Evolutionary conservation across 2,113 vertebrate species (phyloP), one percentile per base, ranked within the genome.

Genomic region (Caranx ignobilis): DNA sequence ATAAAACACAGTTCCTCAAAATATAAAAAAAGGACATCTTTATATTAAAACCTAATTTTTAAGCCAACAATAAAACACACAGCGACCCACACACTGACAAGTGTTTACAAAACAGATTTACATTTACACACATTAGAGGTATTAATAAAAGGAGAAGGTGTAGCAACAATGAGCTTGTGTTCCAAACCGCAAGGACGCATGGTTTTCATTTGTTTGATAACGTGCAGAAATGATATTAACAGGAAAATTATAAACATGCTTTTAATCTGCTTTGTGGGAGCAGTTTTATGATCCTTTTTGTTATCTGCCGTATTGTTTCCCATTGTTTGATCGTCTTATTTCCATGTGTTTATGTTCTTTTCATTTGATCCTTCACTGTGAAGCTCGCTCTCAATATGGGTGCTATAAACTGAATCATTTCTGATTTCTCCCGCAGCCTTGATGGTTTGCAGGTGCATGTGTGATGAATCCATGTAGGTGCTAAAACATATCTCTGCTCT

Each of bases 391-490:
- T 47, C 11, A 11, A 65, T 80, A 41, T n/a, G 48, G 7, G 19
- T 35, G 67, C 21, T 6, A 48, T 82, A 75, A 75, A 68, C 6
- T 48, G 59, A 71, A 72, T 73, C 9, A 39, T 71, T 56, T 67
- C 61, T 88, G 64, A 85, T 75, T 37, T 35, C 5, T 37, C 60
- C 57, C 47, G 66, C 72, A 83, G 43, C 31, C 59, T 7, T 74
- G 56, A 82, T 43, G 59, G 9, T 77, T 71, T 66, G 74, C 76
- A 69, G 77, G 61, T 78, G 65, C n/a, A 45, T 65, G 56, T 35
- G 61, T 54, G 26, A 68, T 57, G 19, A 80, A 75, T 84, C 54
- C 54, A 71, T 77, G 19, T 35, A 35, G 32, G 21, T 21, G 31
- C 31, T 37, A 66, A 21, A 57, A 79, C 75, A 57, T 13, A 55